Conservation (phyloP, 2,888 invertebrate genomes). For the Disparrhopalites patrizii region DNA sequence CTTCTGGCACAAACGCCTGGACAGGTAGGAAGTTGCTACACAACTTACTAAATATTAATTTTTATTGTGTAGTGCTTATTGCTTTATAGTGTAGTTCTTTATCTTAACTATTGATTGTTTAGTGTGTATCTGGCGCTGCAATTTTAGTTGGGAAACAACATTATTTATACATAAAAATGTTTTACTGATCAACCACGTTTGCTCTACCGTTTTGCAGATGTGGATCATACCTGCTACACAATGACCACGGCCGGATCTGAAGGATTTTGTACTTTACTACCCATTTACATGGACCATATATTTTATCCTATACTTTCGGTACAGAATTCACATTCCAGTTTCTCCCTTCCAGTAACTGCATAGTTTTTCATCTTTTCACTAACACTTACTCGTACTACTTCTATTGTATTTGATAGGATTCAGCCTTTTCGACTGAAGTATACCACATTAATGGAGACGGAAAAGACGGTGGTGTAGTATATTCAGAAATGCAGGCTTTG, state of each 20-base stretch:
- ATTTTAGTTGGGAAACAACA: no score
- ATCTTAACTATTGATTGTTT: no score
- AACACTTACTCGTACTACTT: neutral
- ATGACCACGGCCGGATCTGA: slow-evolving; percentile 80
- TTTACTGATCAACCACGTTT: no score
- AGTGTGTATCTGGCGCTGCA: no score
- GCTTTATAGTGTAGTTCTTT: neutral
- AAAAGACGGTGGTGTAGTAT: slow-evolving; percentile 89
- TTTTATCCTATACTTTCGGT: slow-evolving; percentile 75
- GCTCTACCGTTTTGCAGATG: no score
- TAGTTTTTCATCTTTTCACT: neutral
- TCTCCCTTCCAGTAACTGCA: no score
- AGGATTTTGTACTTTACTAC: slow-evolving; percentile 82
- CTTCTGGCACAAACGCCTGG: slow-evolving; percentile 89
- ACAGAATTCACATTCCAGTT: no score
- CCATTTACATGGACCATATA: slow-evolving; percentile 86
- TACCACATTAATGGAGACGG: slow-evolving; percentile 86
- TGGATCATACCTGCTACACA: slow-evolving; percentile 85
- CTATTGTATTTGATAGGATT: slow-evolving; percentile 57
- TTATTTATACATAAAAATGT: no score
- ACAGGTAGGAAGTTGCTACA: slow-evolving; percentile 59
- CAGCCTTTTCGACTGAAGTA: slow-evolving; percentile 82
- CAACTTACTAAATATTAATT: no score
- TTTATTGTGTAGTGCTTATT: neutral
- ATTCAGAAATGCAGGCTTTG: slow-evolving; percentile 87